Conservation (phyloP, 2,113 vertebrate species). For the Phaethornis superciliosus region DNA sequence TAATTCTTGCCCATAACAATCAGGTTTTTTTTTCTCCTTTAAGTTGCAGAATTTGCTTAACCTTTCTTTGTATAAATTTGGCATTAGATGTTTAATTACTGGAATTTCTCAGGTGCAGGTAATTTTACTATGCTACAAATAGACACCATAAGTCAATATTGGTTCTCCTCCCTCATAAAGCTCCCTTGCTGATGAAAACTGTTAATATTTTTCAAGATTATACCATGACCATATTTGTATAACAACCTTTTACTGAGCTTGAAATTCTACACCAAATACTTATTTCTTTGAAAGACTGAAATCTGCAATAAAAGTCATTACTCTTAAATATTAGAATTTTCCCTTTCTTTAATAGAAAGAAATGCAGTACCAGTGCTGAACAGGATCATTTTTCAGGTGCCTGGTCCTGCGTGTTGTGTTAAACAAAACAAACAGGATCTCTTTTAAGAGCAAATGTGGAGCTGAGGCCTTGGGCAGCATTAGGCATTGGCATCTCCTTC, state of each 20-base stretch:
- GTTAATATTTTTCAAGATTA: conserved; percentile 42
- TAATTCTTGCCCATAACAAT: not conserved
- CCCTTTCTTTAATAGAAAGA: conserved; percentile 4
- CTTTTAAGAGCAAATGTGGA: not conserved
- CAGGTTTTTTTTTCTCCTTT: not conserved
- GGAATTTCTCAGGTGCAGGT: conserved; percentile 48
- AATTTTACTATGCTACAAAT: not conserved
- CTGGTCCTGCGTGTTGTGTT: not conserved
- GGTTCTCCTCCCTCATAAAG: not conserved
- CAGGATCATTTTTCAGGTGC: not conserved
- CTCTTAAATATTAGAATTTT: not conserved
- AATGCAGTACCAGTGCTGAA: not conserved
- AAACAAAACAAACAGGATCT: not conserved
- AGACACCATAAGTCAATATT: conserved; percentile 28
- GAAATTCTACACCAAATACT: conserved; percentile 50
- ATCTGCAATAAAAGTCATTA: conserved; percentile 45
- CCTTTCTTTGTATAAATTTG: not conserved
- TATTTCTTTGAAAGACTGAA: conserved; percentile 41
- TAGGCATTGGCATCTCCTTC: not conserved
- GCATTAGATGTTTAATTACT: conserved; percentile 19
- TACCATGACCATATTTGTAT: conserved; percentile 38
- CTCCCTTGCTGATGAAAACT: conserved; percentile 22
- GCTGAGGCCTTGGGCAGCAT: not conserved
- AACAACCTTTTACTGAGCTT: conserved; percentile 11
- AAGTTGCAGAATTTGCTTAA: not conserved